A percentile compares a stretch with the other conserved stretches of the same genome.
Evolutionary conservation across 2,113 vertebrate genomes (phyloP).

Genomic region (Butorides virescens): DNA sequence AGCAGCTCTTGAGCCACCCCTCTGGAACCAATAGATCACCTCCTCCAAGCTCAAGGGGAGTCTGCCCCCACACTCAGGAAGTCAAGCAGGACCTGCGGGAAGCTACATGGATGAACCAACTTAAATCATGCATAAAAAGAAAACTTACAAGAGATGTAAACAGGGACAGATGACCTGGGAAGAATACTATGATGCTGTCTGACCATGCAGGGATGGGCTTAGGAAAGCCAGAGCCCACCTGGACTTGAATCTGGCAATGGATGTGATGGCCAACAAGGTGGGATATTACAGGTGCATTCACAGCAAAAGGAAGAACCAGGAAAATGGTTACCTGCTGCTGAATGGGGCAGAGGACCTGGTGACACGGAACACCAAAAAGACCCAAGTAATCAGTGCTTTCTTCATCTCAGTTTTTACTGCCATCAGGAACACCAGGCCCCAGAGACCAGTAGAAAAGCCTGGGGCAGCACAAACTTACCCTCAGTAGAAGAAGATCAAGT

Average conservation of each 20-base stretch:
- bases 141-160: neutral
- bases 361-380: neutral
- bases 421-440: neutral
- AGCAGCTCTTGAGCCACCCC: neutral
- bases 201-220: neutral
- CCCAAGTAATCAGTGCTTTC: neutral
- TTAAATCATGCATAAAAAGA: neutral
- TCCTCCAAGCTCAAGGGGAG: neutral
- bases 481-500: neutral
- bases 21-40: neutral
- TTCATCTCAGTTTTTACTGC: neutral
- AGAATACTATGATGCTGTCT: neutral
- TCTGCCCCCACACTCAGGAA: neutral
- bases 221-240: neutral
- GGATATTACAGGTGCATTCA: neutral
- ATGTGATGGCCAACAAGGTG: neutral
- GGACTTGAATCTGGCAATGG: neutral
- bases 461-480: neutral
- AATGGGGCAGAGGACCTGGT: neutral
- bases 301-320: neutral
- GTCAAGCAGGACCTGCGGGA: neutral
- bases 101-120: neutral
- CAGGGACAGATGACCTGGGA: neutral
- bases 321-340: neutral
- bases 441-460: neutral